Evolutionary conservation across 1,140 invertebrate species (phyloP).

Genomic region (Temnothorax nylanderi): DNA sequence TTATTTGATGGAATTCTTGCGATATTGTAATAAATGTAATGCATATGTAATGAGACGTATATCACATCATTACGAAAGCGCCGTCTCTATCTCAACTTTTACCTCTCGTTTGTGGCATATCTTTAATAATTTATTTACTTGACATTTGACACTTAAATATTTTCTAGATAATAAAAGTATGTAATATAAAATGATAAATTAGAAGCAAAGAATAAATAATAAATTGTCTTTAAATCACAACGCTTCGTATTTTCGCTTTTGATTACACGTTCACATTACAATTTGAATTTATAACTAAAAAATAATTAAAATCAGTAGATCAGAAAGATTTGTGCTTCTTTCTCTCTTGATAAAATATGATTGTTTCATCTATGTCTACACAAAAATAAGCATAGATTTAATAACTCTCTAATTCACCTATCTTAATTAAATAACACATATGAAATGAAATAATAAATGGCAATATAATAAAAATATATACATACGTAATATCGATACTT

Average conservation of each 20-base stretch:
- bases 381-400: neutral
- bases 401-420: neutral
- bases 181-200: neutral
- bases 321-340: neutral
- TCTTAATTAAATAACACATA: no score
- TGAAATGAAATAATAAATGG: neutral
- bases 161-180: neutral
- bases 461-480: neutral
- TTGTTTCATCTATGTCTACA: neutral
- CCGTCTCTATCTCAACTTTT: neutral
- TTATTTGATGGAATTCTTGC: slow-evolving; percentile 20
- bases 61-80: neutral
- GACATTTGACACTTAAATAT: neutral
- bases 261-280: neutral
- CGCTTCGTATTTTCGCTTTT: neutral
- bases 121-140: slow-evolving; percentile 2
- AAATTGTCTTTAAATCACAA: neutral
- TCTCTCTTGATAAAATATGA: neutral
- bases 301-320: neutral
- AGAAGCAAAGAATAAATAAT: neutral
- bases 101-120: neutral
- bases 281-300: slow-evolving; percentile 5
- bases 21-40: slow-evolving; percentile 47
- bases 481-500: neutral
- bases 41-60: neutral